Evolutionary conservation across 2,888 invertebrate genomes (phyloP).

Genomic region (Pachymerium ferrugineum): DNA sequence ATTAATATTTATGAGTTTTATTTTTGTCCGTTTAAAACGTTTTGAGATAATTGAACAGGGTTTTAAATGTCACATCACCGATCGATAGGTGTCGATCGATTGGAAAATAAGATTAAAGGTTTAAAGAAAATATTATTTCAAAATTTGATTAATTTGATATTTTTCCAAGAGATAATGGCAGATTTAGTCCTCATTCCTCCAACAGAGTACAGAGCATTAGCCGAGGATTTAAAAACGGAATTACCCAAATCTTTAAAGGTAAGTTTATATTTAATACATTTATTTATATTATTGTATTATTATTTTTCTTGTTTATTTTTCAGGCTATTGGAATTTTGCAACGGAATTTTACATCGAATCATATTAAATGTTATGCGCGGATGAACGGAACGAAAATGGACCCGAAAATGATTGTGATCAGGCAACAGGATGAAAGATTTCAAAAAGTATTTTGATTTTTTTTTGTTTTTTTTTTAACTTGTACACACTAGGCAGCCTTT

Average conservation of each 20-base stretch:
- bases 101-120: not conserved
- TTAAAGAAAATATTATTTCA: not conserved
- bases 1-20: no score
- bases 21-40: not conserved
- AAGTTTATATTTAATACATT: not conserved
- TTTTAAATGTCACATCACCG: not conserved
- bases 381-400: not conserved
- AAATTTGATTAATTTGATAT: no score
- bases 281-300: not conserved
- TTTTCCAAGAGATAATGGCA: not conserved
- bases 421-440: slow-evolving; percentile 9
- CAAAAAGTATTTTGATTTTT: slow-evolving; percentile 1
- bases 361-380: not conserved
- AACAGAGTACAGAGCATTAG: not conserved
- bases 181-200: not conserved
- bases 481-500: not conserved
- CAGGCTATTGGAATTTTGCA: not conserved
- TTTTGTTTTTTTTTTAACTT: not conserved
- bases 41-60: not conserved
- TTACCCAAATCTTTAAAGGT: slow-evolving; percentile 1
- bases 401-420: not conserved
- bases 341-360: not conserved
- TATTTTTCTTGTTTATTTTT: no score
- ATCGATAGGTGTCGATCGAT: not conserved
- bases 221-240: slow-evolving; percentile 2